phyloP scores from a whole-genome alignment of 2,888 invertebrate species.

The Stenchaetothrips biformis region DNA sequence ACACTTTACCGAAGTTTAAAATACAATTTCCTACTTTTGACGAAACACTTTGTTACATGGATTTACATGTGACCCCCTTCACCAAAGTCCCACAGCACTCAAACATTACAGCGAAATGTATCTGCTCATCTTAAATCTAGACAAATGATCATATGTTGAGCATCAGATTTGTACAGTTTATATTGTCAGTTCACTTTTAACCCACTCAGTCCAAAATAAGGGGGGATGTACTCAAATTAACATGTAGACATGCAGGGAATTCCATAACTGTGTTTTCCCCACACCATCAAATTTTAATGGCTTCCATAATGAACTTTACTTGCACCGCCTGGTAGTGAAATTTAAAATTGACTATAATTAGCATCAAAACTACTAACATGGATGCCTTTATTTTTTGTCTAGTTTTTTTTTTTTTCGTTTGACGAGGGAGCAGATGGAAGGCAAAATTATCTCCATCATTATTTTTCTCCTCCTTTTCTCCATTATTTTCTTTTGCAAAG shows the following conservation, averaged over 20 bases:
- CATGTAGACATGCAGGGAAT: not conserved
- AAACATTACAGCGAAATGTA: not conserved
- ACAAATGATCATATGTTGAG: constrained; percentile 9
- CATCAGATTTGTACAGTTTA: constrained; percentile 13
- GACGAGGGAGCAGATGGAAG: no score
- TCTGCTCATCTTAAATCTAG: constrained; percentile 15
- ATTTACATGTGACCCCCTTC: not conserved
- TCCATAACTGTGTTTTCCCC: not conserved
- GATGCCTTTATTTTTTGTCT: not conserved
- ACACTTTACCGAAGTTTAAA: not conserved
- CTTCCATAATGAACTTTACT: not conserved
- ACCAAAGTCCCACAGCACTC: not conserved
- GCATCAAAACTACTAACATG: not conserved
- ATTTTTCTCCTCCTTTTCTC: not conserved
- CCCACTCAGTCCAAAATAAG: not conserved
- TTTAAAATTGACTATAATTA: not conserved
- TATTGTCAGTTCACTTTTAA: constrained; percentile 17
- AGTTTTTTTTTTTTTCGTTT: not conserved
- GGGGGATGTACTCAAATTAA: not conserved
- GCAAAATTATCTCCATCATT: not conserved
- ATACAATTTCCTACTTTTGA: not conserved
- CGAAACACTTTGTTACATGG: not conserved
- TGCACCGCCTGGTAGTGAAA: not conserved
- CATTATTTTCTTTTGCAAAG: not conserved
- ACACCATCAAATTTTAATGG: not conserved